phyloP scores from a whole-genome alignment of 2,113 vertebrate species.

The Oceanodroma tethys region DNA sequence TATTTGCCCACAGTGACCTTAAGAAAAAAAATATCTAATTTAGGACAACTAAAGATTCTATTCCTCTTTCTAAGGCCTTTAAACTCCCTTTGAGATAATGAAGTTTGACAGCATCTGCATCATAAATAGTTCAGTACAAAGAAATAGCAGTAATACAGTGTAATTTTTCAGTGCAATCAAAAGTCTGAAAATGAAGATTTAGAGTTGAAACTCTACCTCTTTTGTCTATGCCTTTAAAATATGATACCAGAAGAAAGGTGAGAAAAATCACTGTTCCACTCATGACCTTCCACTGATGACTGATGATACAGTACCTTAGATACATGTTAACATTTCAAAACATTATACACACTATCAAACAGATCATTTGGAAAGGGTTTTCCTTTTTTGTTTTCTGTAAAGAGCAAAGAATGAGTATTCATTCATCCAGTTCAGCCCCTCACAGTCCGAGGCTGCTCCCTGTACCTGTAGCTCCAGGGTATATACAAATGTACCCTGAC shows the following conservation, averaged over 20 bases:
- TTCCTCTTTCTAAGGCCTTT: not conserved
- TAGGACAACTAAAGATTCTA: not conserved
- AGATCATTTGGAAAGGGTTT: not conserved
- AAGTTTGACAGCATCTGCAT: not conserved
- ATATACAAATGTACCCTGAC: not conserved
- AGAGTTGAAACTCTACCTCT: not conserved
- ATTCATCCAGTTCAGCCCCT: not conserved
- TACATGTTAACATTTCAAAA: not conserved
- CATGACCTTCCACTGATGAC: fast-evolving
- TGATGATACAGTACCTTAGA: not conserved
- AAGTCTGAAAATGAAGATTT: not conserved
- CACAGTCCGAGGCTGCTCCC: not conserved
- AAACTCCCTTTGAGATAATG: not conserved
- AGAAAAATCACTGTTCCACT: not conserved
- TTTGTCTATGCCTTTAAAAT: not conserved
- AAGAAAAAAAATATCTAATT: not conserved
- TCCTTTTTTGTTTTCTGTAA: not conserved
- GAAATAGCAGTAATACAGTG: not conserved
- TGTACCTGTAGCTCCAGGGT: too few species aligned
- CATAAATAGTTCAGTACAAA: not conserved
- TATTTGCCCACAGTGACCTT: not conserved
- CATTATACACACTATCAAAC: not conserved
- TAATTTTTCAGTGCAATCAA: not conserved
- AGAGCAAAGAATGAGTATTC: not conserved
- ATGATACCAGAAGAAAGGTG: not conserved